phyloP scores from a whole-genome alignment of 2,888 invertebrate genomes.

The Pandemis heparana region DNA sequence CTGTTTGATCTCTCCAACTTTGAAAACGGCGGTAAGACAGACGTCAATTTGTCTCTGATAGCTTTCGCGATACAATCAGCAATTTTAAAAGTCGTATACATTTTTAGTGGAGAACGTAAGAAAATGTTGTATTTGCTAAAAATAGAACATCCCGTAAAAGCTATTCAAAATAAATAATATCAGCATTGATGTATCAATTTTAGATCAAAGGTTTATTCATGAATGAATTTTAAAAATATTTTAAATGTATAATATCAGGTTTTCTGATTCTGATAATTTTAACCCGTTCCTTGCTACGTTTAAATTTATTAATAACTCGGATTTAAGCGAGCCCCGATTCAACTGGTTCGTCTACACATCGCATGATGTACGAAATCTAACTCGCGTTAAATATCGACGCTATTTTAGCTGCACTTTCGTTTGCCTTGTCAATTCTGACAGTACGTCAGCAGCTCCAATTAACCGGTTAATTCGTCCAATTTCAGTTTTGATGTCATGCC shows the following conservation, averaged over 20 bases:
- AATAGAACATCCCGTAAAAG: too few relatives aligned
- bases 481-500: slow-evolving; percentile 24
- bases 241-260: too few relatives aligned
- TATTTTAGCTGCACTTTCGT: neutral
- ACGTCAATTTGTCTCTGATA: slow-evolving; percentile 33
- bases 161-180: too few relatives aligned
- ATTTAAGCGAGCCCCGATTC: neutral
- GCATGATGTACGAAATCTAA: neutral
- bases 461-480: slow-evolving; percentile 23
- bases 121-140: too few relatives aligned
- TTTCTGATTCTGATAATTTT: too few relatives aligned
- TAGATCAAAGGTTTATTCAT: too few relatives aligned
- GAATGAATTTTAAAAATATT: too few relatives aligned
- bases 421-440: neutral
- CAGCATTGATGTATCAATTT: too few relatives aligned
- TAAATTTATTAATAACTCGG: too few relatives aligned
- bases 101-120: neutral
- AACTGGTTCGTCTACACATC: neutral
- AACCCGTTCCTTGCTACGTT: too few relatives aligned
- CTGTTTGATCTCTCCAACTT: slow-evolving; percentile 36
- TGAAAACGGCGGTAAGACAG: slow-evolving; percentile 31
- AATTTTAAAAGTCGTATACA: neutral
- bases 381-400: neutral
- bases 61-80: neutral
- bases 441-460: slow-evolving; percentile 20